Conservation (phyloP, 2,113 vertebrate genomes). For the Dascyllus trimaculatus region DNA sequence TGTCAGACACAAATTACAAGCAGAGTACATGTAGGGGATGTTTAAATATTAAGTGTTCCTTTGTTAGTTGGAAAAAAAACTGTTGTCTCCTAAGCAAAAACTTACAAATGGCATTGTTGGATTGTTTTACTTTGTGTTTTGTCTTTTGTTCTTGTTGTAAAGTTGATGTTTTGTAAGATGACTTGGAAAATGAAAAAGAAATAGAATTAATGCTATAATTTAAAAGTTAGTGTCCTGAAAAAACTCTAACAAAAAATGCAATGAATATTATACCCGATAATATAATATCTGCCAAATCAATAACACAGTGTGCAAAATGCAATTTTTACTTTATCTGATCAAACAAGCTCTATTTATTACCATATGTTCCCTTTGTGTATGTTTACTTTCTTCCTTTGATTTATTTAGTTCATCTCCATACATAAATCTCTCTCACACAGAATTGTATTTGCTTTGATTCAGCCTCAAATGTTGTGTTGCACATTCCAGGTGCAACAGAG, state of each 20-base stretch:
- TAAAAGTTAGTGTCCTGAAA: not conserved
- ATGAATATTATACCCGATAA: no score
- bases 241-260: not conserved
- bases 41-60: no score
- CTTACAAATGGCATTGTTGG: no score
- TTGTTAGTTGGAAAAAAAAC: no score
- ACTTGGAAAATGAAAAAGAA: no score
- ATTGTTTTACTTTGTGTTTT: no score
- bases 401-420: not conserved
- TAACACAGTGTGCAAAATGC: not conserved
- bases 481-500: constrained; percentile 2
- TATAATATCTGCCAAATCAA: not conserved
- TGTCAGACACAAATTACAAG: not conserved
- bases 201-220: not conserved
- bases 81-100: no score
- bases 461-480: not conserved
- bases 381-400: not conserved
- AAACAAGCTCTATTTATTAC: not conserved
- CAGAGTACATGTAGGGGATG: not conserved
- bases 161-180: not conserved
- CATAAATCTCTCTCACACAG: not conserved
- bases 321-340: not conserved
- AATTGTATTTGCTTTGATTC: constrained; percentile 12
- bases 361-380: not conserved
- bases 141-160: no score